Evolutionary conservation across 1,140 invertebrate species (phyloP), one percentile per base, ranked within the genome.

Genomic region (Oedothorax gibbosus): DNA sequence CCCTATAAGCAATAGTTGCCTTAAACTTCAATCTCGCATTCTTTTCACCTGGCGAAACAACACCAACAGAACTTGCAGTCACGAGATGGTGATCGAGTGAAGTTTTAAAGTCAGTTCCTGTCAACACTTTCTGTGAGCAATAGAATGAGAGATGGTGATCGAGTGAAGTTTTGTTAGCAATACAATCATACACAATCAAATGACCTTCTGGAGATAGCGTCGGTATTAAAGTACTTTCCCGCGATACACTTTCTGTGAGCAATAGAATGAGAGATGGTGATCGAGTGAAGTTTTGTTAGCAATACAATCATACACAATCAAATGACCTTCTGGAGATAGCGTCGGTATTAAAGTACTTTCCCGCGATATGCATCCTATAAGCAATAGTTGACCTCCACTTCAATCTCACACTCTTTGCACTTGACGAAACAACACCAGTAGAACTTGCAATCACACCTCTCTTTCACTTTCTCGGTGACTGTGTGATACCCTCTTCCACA

Each of bases 11-110:
- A 97, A 78, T 94, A 95, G 89, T 96, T 94, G 71, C 94, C 89
- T 88, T 96, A 95, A 62, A 95, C 91, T 82, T 93, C 92, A 88
- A 92, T 93, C 65, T 94, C 92, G 90, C 97, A 98, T 21, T 94
- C 95, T 89, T 97, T 94, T 89, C 97, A 99, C 88, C 96, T 93
- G 18, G 98, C 97, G 85, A 95, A 93, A 90, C 97, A 99, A 91
- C 97, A 99, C 96, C 97, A 98, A n/a, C n/a, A 94, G 89, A 99
- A 99, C 90, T 97, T 97, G 92, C 97, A 99, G 80, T 96, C 93
- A 90, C 97, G 35, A n/a, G n/a, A n/a, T 35, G 35, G 35, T 5
- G 35, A 35, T 35, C 35, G 35, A 35, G 35, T 35, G 35, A 35
- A 35, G 35, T 35, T 35, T 35, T 35, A 35, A 35, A 35, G 35